Conservation (phyloP, 1,140 invertebrate species). For the Musca vetustissima region DNA sequence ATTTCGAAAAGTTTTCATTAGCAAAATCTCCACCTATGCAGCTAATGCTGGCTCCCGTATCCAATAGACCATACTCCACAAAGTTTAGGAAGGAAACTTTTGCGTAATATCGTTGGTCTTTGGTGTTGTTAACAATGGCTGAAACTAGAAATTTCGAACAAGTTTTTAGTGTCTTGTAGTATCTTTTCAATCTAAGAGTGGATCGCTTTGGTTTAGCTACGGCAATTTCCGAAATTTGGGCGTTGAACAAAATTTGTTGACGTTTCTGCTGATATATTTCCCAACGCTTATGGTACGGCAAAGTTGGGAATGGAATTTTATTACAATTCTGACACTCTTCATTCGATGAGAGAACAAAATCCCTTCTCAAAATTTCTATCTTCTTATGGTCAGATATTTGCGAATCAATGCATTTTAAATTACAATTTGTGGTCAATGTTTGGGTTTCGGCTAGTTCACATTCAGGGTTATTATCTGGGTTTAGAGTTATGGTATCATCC, state of each 20-base stretch:
- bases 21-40: conserved; percentile 1
- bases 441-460: too few species aligned
- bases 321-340: neutral
- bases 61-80: neutral
- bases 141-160: neutral
- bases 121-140: neutral
- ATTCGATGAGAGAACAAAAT: neutral
- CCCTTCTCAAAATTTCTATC: too few species aligned
- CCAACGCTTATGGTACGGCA: neutral
- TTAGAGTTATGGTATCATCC: too few species aligned
- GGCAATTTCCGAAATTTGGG: neutral
- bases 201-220: neutral
- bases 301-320: neutral
- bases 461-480: too few species aligned
- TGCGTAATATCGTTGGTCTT: neutral
- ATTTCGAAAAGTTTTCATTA: neutral
- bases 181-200: neutral
- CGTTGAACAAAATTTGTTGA: neutral
- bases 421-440: too few species aligned
- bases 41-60: neutral
- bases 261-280: neutral
- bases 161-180: neutral
- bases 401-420: too few species aligned
- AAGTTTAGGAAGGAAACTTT: neutral
- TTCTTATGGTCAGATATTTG: too few species aligned